Base-by-base conservation (phyloP, 2,888 invertebrate species). In the Drosophila planitibia region DNA sequence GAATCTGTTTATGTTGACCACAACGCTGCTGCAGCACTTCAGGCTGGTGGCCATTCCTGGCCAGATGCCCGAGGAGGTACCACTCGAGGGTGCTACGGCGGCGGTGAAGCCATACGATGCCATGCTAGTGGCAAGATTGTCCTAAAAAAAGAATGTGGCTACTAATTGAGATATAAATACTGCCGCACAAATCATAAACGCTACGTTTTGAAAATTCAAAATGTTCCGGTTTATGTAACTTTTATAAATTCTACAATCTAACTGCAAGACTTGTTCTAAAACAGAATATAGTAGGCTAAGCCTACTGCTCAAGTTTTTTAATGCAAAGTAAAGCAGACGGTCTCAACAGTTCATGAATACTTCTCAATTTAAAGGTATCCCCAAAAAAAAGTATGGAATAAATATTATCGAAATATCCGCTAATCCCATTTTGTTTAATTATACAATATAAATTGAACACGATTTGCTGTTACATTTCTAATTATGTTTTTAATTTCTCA, bases 21-120 rank as follows among this genome's bases (percentile, higher is more conserved):
- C 97, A 0, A 94, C 96, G 0, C 93, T 97, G 81, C 93, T 97
- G 81, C 97, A 97, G 92, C 95, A 94, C 83, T 97, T 96, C 83
- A 95, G 95, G 6, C 96, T 97, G 88, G 92, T 95, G 2, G 93
- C 96, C 0, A 95, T 95, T 1, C 95, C 96, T 0, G 96, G 95
- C 0, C 95, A 95, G 74, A 92, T 95, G 70, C 97, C 97, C 0
- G 94, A 95, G 5, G 94, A 95, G 25, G 95, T 95, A 33, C 96
- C 96, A 51, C 94, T 96, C 0, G 97, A 97, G 89, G 97, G 97
- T 0, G 96, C 96, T 1, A 97, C 97, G 0, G 96, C 97, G 0
- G 95, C 96, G 1, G 96, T 97, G 0, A 95, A 95, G 41, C 96
- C 96, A 0, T 97, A 95, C 86, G 95, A 95, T 79, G 96, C 96